Conservation (phyloP, 1,140 invertebrate species). For the Bactericera cockerelli region DNA sequence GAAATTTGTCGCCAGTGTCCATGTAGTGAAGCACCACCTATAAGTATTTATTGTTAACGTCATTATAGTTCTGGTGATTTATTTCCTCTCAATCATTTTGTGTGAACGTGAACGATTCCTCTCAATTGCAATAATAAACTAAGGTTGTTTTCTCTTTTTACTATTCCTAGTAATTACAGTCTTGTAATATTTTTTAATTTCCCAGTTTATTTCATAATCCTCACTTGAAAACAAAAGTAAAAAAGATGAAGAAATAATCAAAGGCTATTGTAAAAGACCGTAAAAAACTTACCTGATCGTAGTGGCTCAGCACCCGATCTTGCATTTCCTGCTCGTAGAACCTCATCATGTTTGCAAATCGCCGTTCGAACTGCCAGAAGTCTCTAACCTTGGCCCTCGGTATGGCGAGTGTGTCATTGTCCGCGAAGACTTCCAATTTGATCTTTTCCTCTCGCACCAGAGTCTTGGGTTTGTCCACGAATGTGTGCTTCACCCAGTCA, state of each 20-base stretch:
- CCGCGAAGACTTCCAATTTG: neutral
- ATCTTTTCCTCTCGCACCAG: neutral
- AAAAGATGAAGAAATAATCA: too few relatives aligned
- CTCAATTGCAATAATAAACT: too few relatives aligned
- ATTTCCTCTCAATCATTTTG: too few relatives aligned
- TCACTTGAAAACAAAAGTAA: too few relatives aligned
- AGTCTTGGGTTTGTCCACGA: neutral
- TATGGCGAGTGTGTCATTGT: neutral
- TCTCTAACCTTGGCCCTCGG: neutral
- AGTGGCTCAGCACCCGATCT: neutral
- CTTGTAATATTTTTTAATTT: too few relatives aligned
- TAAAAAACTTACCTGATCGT: conserved; percentile 1
- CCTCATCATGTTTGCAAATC: neutral
- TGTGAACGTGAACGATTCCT: too few relatives aligned
- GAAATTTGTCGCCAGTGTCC: neutral
- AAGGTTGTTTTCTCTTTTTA: too few relatives aligned
- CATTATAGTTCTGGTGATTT: too few relatives aligned
- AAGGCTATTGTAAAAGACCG: too few relatives aligned
- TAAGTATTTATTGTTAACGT: too few relatives aligned
- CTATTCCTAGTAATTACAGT: too few relatives aligned
- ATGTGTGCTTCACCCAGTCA: neutral
- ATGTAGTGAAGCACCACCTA: neutral
- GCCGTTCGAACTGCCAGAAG: neutral
- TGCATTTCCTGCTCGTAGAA: neutral
- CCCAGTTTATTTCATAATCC: too few relatives aligned